phyloP scores from a whole-genome alignment of 1,140 invertebrate genomes.

The Leptinotarsa defecta region DNA sequence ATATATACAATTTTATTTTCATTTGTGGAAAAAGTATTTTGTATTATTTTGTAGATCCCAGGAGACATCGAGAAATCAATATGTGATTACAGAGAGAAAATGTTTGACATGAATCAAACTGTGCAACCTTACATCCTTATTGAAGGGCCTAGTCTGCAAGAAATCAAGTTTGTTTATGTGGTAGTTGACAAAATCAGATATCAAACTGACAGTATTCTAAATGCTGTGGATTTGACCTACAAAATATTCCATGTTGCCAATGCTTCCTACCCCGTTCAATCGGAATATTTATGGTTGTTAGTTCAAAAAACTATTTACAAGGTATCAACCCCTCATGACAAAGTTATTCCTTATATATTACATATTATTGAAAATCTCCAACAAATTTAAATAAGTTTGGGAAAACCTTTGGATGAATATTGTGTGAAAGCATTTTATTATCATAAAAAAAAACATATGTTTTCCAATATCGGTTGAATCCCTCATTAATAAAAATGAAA shows the following conservation, averaged over 20 bases:
- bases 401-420: neutral
- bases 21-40: neutral
- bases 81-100: constrained; percentile 4
- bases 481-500: neutral
- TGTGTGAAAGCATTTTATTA: neutral
- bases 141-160: constrained; percentile 10
- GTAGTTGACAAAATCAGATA: constrained; percentile 19
- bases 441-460: neutral
- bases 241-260: constrained; percentile 29
- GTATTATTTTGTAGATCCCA: constrained; percentile 17
- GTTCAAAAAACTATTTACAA: constrained; percentile 27
- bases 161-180: constrained; percentile 15
- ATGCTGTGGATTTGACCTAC: constrained; percentile 24
- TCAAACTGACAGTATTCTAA: constrained; percentile 6
- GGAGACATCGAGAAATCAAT: constrained; percentile 27
- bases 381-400: neutral
- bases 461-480: neutral
- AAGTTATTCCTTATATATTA: constrained; percentile 13
- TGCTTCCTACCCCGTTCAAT: constrained; percentile 16
- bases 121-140: constrained; percentile 29
- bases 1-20: too few species aligned
- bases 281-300: constrained; percentile 24
- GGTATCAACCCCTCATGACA: constrained; percentile 13
- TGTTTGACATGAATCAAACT: constrained; percentile 22
- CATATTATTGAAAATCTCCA: neutral